Conservation (phyloP, 1,140 invertebrate species). For the Drosophila kepulauana region DNA sequence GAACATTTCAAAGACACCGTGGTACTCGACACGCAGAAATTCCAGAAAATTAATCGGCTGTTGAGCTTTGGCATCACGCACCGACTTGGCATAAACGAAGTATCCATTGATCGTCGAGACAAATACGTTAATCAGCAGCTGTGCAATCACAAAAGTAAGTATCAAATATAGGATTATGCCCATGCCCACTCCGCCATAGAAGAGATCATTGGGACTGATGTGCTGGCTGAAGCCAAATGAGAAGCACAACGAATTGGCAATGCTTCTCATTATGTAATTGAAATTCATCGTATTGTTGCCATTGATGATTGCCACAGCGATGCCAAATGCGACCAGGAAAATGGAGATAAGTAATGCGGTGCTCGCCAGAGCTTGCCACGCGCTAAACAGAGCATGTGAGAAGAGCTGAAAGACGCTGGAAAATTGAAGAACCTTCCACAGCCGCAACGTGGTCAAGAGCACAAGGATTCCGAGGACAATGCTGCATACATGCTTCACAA, state of each 20-base stretch:
- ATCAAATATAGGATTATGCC: conserved; percentile 54
- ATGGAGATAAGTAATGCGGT: conserved; percentile 46
- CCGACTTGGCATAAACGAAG: conserved; percentile 33
- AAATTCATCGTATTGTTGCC: conserved; percentile 57
- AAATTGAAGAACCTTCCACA: conserved; percentile 79
- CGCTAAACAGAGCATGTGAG: conserved; percentile 55
- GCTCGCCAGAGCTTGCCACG: conserved; percentile 50
- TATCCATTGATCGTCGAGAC: conserved; percentile 57
- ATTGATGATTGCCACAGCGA: conserved; percentile 60
- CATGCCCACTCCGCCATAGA: conserved; percentile 51
- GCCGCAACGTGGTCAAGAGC: conserved; percentile 61
- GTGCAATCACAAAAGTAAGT: conserved; percentile 52
- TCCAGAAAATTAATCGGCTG: conserved; percentile 50
- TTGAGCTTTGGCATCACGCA: neutral
- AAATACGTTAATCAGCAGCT: conserved; percentile 70
- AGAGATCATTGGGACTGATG: conserved; percentile 35
- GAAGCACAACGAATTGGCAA: conserved; percentile 58
- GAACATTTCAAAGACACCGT: neutral
- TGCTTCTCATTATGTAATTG: conserved; percentile 25
- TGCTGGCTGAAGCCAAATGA: conserved; percentile 56
- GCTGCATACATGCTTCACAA: neutral
- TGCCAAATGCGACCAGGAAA: conserved; percentile 52
- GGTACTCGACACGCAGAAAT: conserved; percentile 62
- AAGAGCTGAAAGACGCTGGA: conserved; percentile 67
- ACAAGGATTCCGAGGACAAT: conserved; percentile 58